These are phyloP conservation scores for Aspidapion aeneum DNA, from an alignment of 2,888 invertebrate genomes.

Conservation along the genomic window DNA sequence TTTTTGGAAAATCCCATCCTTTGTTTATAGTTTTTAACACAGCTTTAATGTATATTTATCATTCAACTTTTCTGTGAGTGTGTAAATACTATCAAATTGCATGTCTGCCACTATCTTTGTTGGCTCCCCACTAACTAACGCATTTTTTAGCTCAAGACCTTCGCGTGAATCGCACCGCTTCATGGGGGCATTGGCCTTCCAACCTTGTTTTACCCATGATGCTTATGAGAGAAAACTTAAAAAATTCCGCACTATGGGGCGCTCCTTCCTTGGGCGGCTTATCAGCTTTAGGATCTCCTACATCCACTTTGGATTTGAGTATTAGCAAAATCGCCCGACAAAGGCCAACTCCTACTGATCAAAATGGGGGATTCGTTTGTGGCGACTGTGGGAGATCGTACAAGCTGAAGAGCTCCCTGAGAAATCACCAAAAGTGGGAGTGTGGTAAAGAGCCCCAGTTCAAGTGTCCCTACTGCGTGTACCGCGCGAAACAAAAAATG, in stretches of 20 bases:
- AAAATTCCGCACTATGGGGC: constrained; percentile 42
- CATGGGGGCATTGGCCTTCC: constrained; percentile 71
- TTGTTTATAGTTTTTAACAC: no score
- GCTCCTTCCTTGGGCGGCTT: constrained; percentile 26
- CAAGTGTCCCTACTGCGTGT: constrained; percentile 79
- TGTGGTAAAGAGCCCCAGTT: constrained; percentile 83
- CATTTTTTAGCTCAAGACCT: constrained; percentile 61
- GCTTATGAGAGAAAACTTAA: constrained; percentile 54
- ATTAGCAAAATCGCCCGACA: constrained; percentile 8
- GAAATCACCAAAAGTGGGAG: constrained; percentile 84
- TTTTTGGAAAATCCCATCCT: no score
- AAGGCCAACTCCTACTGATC: constrained; percentile 22
- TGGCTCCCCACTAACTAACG: background rate
- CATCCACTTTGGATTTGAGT: constrained; percentile 31
- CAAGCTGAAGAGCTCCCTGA: constrained; percentile 80
- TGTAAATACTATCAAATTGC: background rate
- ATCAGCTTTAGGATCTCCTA: constrained; percentile 28
- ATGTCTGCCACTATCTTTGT: background rate
- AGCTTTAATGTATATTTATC: no score
- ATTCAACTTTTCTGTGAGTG: background rate
- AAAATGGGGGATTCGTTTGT: constrained; percentile 64
- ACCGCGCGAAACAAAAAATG: constrained; percentile 81
- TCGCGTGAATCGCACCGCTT: constrained; percentile 53
- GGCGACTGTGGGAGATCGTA: constrained; percentile 81
- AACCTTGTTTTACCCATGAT: constrained; percentile 70